Evolutionary conservation across 2,113 vertebrate genomes (phyloP).

Genomic region (Mormoops blainvillei): DNA sequence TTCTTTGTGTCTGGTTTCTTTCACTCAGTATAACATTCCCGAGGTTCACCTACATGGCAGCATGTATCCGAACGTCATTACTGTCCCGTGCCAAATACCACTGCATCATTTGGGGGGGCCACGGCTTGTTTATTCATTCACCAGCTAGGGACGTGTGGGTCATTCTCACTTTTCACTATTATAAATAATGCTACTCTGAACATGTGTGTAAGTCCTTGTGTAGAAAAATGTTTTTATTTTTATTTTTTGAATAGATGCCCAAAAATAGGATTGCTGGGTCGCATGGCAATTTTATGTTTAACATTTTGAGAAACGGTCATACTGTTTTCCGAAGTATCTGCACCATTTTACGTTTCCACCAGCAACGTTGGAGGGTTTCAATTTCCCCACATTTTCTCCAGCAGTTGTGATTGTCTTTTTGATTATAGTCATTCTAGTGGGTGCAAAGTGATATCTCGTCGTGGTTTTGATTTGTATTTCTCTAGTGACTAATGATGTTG

Average conservation of each 20-base stretch:
- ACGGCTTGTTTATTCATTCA: background rate
- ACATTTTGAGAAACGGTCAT: background rate
- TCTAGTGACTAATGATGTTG: background rate
- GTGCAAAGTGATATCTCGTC: too few relatives aligned
- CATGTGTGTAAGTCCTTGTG: background rate
- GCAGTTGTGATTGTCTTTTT: too few relatives aligned
- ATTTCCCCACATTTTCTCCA: too few relatives aligned
- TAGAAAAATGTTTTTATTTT: background rate
- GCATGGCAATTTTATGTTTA: background rate
- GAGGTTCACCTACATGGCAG: background rate
- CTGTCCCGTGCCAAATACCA: background rate
- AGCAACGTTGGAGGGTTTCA: too few relatives aligned
- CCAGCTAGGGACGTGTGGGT: background rate
- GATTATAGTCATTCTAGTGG: too few relatives aligned
- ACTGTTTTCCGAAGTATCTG: too few relatives aligned
- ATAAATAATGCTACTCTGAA: too few relatives aligned
- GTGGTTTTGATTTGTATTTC: too few relatives aligned
- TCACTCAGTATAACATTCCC: background rate
- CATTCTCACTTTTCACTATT: background rate
- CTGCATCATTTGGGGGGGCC: background rate
- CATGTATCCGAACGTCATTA: background rate
- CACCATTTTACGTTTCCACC: too few relatives aligned
- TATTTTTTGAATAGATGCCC: background rate
- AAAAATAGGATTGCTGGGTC: background rate
- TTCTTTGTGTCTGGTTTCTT: background rate